Base-by-base conservation (phyloP, 2,888 invertebrate genomes). In the Gisinianus flammeolus region DNA sequence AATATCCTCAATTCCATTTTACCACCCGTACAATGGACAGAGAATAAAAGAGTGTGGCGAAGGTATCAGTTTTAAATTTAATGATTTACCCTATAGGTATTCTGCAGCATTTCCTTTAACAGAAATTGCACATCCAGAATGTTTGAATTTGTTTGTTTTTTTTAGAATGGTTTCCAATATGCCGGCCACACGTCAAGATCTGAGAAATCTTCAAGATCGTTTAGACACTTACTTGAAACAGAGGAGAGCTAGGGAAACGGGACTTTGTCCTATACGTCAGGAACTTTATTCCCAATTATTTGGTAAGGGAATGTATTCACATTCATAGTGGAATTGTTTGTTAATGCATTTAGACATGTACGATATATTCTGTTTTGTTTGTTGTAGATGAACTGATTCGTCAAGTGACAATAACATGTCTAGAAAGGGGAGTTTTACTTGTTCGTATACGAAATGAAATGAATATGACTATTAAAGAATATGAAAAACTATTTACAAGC, bases 191-290 rank as follows among this genome's bases (percentile, higher is more conserved):
- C 3, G 30, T 19, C 44, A 68, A 30, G 77, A 77, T 19, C 8
- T 77, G 5, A 24, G 62, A 5, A 71, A 71, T 62, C 71, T 77
- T 24, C 58, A 71, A 54, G 77, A 71, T 2, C 68, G 69, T 33
- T 30, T 77, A 58, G 77, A 77, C 44, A 77, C 66, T 66, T 71
- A 71, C 24, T 31, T 77, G 44, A 77, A 77, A 62, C 77, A 77
- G 64, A 24, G 22, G 12, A 28, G 71, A 28, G 64, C 70, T 16
- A 22, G 71, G 16, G 77, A 77, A 33, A 77, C 77, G 5, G 77
- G 77, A 10, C 35, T 77, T 19, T 77, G 77, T 64, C 77, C 71
- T 1, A 28, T 77, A 19, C 62, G 77, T 19, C n/a, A 58, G 22
- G 52, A 71, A 35, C 33, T 77, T 33, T 77, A 77, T 22, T 70